Base-by-base conservation (phyloP, 2,113 vertebrate genomes). In the Nicator chloris region DNA sequence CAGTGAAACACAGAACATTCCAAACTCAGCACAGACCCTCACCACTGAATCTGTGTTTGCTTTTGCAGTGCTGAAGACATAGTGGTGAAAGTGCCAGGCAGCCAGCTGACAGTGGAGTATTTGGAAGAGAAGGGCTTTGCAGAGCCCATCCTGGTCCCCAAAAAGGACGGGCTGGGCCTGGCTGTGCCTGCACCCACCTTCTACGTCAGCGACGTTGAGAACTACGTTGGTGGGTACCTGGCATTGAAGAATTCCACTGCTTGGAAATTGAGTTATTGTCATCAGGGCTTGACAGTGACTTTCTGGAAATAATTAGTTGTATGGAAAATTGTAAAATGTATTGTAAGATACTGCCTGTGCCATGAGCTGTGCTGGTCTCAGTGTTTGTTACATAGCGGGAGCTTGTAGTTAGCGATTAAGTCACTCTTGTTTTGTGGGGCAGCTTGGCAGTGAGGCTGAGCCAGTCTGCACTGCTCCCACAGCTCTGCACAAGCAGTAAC, bases 181-280 rank as follows among this genome's bases (percentile, higher is more conserved):
- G 97, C 99, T 1, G 98, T 99, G 91, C 99, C 99, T 0, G 98
- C 99, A 5, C 99, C 99, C n/a, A 99, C 99, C 20, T 99, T 99
- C 97, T 99, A 99, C 23, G 99, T 99, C 97, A 99, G 99, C 6
- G 99, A 99, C 3, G 99, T 99, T 4, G 99, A 99, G 96, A 99
- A 99, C 97, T 99, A 99, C 0, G 99, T 99, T 0, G 99, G 99
- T 99, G 96, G 86, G 99, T 97, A 53, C 44, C 57, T 39, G 53
- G 31, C 15, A 5, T 6, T 40, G 53, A n/a, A n/a, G n/a, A n/a
- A n/a, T n/a, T n/a, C n/a, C 56, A 4, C 40, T n/a, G 22, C 23
- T 12, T n/a, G 27, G 17, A 49, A 19, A 11, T 17, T 23, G 59
- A 27, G 24, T 7, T 37, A 8, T 13, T 17, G 15, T 17, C 57